Percentiles rank a stretch among this genome's conserved stretches.
Evolutionary conservation across 2,113 vertebrate species (phyloP).

Genomic region (Lophius piscatorius): DNA sequence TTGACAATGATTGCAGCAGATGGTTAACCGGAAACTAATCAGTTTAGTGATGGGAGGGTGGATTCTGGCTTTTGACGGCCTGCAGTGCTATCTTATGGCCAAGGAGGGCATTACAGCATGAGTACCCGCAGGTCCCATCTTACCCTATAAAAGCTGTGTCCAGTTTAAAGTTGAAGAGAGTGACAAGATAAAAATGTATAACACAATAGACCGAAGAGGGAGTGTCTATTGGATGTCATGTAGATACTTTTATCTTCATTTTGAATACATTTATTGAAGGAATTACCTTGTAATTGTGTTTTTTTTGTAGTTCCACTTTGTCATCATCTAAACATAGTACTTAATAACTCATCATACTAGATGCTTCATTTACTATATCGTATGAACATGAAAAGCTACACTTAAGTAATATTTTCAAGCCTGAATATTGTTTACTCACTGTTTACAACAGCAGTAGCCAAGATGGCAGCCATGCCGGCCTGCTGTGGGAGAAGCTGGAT

Average conservation of each 20-base stretch:
- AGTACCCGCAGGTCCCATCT: not conserved
- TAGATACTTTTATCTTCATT: not conserved
- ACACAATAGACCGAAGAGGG: not conserved
- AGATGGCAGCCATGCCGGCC: slow-evolving; percentile 95
- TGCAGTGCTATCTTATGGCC: slow-evolving; percentile 52
- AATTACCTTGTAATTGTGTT: too few relatives aligned
- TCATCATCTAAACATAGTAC: too few relatives aligned
- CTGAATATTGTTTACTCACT: slow-evolving; percentile 86
- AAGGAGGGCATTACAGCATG: not conserved
- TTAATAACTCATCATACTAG: too few relatives aligned
- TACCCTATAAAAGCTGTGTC: too few relatives aligned
- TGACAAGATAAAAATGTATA: not conserved
- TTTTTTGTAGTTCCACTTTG: too few relatives aligned
- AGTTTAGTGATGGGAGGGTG: not conserved
- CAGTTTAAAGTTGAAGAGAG: not conserved
- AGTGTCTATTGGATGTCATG: too few relatives aligned
- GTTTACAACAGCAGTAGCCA: slow-evolving; percentile 94
- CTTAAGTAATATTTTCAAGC: too few relatives aligned
- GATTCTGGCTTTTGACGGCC: not conserved
- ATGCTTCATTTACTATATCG: not conserved
- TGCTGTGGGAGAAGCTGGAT: slow-evolving; percentile 98
- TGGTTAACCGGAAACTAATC: not conserved
- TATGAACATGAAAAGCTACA: not conserved
- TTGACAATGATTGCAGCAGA: not conserved
- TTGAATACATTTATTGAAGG: not conserved